Conservation (phyloP, 2,113 vertebrate species). For the Raja brachyura region DNA sequence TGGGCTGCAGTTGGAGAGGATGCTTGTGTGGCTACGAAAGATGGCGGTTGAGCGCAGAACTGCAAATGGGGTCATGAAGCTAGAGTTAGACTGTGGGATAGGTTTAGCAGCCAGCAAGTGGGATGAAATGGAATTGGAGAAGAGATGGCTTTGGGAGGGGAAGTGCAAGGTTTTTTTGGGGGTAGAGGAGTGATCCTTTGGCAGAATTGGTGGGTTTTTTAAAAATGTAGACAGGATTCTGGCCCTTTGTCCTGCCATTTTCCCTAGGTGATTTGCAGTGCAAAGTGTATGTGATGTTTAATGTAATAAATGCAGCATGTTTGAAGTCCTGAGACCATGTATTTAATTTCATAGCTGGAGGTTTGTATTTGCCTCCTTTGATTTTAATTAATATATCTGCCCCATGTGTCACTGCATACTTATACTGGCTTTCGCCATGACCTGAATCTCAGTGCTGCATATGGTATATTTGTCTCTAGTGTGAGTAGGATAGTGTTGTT, state of each 20-base stretch:
- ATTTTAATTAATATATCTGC: not conserved
- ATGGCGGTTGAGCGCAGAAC: too few relatives aligned
- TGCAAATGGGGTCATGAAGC: not conserved
- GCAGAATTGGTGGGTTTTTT: not conserved
- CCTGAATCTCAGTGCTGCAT: not conserved
- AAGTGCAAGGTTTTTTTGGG: not conserved
- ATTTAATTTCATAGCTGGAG: not conserved
- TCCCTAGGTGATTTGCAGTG: not conserved
- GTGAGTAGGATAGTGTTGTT: too few relatives aligned
- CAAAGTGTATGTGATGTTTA: too few relatives aligned
- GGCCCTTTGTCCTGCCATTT: not conserved
- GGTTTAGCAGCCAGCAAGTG: not conserved
- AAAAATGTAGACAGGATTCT: not conserved
- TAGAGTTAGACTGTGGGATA: not conserved
- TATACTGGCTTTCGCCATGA: not conserved
- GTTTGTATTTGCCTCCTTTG: not conserved
- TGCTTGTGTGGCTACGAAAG: not conserved
- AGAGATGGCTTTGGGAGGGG: not conserved
- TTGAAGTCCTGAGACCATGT: not conserved
- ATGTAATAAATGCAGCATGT: not conserved
- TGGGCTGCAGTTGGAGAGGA: not conserved
- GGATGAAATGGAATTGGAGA: not conserved
- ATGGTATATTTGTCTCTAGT: not conserved
- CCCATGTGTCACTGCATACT: not conserved
- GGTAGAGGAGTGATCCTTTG: not conserved